Base-by-base conservation (phyloP, 2,888 invertebrate species). In the Drosophila neotestacea region DNA sequence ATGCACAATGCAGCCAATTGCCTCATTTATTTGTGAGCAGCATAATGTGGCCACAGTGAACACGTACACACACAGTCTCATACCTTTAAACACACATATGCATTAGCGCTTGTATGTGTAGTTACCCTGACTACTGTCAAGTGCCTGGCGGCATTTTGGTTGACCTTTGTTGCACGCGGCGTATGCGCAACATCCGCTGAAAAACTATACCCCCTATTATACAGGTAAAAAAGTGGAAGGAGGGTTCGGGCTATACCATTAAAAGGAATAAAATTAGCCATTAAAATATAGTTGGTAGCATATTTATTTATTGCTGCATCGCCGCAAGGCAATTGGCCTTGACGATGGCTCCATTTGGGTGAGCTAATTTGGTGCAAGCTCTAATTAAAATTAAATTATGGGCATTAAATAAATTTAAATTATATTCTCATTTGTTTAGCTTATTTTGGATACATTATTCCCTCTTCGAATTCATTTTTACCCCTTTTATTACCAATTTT, bases 371-470 rank as follows among this genome's bases (percentile, higher is more conserved):
- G 69, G 63, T 70, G 70, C 70, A 64, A 61, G 74, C 76, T 78
- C 77, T 71, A 85, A 83, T 86, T 85, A 83, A 81, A 86, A 73
- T 73, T 52, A 75, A 81, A 84, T 83, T 81, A 79, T 83, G 81
- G 74, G 71, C 79, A 70, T 77, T 55, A 75, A 41, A 77, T 79
- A 77, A 81, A 81, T 79, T 77, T 70, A 56, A 68, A 83, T 79
- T 74, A 73, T 71, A 70, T 71, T 64, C 44, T 32, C 70, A 77
- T 77, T 77, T 69, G 46, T 84, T 75, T 72, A 58, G 46, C 16
- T n/a, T 47, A 50, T 48, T 59, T 48, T 42, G 16, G 16, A 27
- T 6, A 42, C 10, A 48, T 10, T 16, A n/a, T 27, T 36, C 10
- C 13, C 1, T 27, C 16, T 6, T 7, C 32, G 4, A 11, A 42